Evolutionary conservation across 1,140 invertebrate genomes (phyloP).

Genomic region (Ceratina australensis): DNA sequence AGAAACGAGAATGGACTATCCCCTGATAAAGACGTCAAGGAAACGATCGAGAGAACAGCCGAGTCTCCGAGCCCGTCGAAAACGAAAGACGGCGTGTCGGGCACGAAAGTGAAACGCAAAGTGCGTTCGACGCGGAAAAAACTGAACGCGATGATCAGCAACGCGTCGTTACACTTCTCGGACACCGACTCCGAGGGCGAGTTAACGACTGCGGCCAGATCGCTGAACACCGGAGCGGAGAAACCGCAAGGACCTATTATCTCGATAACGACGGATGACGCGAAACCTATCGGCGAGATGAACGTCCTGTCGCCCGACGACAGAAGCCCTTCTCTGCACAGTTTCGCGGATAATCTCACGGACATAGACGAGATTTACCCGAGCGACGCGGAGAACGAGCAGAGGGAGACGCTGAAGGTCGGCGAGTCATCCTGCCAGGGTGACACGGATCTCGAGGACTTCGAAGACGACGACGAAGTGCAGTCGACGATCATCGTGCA

Average conservation of each 20-base stretch:
- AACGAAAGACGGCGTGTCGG: constrained; percentile 17
- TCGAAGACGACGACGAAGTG: constrained; percentile 71
- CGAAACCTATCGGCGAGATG: constrained; percentile 35
- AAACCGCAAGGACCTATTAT: constrained; percentile 64
- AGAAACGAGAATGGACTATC: background rate
- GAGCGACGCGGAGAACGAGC: constrained; percentile 68
- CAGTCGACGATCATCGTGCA: constrained; percentile 61
- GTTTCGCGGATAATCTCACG: constrained; percentile 71
- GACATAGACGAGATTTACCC: constrained; percentile 76
- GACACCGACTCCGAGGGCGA: constrained; percentile 78
- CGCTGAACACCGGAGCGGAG: constrained; percentile 28
- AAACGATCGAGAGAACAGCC: background rate
- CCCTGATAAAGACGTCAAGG: background rate
- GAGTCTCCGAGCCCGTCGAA: background rate
- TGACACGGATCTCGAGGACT: constrained; percentile 75
- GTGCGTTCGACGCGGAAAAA: constrained; percentile 70
- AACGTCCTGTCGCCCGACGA: constrained; percentile 51
- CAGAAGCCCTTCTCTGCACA: constrained; percentile 54
- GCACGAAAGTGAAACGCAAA: constrained; percentile 73
- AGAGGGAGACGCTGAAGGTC: constrained; percentile 50
- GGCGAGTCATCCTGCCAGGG: constrained; percentile 55
- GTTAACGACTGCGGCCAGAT: constrained; percentile 48
- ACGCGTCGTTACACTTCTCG: constrained; percentile 76
- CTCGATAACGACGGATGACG: constrained; percentile 68
- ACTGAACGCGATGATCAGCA: constrained; percentile 75